Evolutionary conservation across 2,888 invertebrate species (phyloP).

Genomic region (Standfussiana lucernea): DNA sequence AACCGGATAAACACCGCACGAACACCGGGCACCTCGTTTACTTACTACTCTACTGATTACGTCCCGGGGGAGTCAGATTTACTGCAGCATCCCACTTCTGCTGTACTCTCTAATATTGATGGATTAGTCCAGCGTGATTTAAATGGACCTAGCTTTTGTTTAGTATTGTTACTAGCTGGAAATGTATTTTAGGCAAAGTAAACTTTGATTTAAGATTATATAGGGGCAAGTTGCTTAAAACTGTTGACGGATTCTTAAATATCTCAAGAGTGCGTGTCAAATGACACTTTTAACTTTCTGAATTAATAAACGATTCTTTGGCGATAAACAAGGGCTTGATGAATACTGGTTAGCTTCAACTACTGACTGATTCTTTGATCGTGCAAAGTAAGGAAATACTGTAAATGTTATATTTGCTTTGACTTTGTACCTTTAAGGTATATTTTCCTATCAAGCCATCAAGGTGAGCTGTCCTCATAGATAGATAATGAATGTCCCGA

Average conservation of each 20-base stretch:
- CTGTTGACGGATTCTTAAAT: too few species aligned
- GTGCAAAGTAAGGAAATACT: neutral
- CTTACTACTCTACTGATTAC: constrained; percentile 50
- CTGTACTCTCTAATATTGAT: constrained; percentile 38
- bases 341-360: too few species aligned
- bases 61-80: constrained; percentile 31
- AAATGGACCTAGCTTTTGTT: constrained; percentile 12
- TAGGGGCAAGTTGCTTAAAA: too few species aligned
- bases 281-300: neutral
- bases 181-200: neutral
- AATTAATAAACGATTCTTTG: neutral
- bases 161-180: neutral
- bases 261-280: too few species aligned
- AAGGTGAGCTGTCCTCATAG: neutral
- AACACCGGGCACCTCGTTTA: constrained; percentile 32
- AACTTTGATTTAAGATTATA: too few species aligned
- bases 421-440: neutral
- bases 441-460: neutral
- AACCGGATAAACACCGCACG: constrained; percentile 16
- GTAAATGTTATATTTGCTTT: neutral
- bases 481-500: neutral
- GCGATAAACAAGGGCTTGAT: too few species aligned
- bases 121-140: constrained; percentile 19
- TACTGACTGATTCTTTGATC: too few species aligned
- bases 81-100: constrained; percentile 23